Evolutionary conservation across 2,888 invertebrate species (phyloP), one percentile per base, ranked within the genome.

Genomic region (Minunthozetes semirufus): DNA sequence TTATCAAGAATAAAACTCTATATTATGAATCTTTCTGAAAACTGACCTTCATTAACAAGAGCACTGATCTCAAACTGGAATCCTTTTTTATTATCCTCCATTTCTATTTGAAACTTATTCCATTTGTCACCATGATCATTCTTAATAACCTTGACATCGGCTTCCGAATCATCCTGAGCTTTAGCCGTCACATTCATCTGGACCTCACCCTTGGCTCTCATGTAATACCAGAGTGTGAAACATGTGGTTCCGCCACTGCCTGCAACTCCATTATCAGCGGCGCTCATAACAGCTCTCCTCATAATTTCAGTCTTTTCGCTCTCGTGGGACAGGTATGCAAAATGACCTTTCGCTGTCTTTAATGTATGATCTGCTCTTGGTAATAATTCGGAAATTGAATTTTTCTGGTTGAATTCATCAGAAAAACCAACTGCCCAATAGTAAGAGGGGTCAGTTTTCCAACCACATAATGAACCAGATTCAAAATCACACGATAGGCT

Each of bases 401-500:
- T 13, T 5, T 1, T 19, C 17, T 29, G 29, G 1, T 27, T 6
- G 15, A 29, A 13, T 17, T 17, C 22, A 59, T 59, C 22, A 8
- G 33, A 15, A 29, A 8, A 29, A 4, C 1, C 33, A 15, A 33
- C 17, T 33, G 29, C 4, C 63, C 63, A 63, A 6, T 3, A 0
- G 4, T 29, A 5, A 1, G 11, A 1, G 8, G 1, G 63, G 2
- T 17, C 6, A 17, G 2, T 17, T 33, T 27, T 29, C 78, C 78
- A 78, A 1, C 4, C n/a, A 48, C 78, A 78, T 13, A 71, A 72
- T 22, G 75, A 73, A 0, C 75, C 76, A 22, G 27, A 50, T 53
- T 78, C 78, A 22, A 78, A 78, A 50, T 77, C 50, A 73, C 78
- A 78, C 11, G 72, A 72, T 75, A 76, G 76, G 11, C 19, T 66